Percentiles rank a stretch among this genome's conserved stretches.
Conservation (phyloP, 2,888 invertebrate species). For the Nemoura dubitans region DNA sequence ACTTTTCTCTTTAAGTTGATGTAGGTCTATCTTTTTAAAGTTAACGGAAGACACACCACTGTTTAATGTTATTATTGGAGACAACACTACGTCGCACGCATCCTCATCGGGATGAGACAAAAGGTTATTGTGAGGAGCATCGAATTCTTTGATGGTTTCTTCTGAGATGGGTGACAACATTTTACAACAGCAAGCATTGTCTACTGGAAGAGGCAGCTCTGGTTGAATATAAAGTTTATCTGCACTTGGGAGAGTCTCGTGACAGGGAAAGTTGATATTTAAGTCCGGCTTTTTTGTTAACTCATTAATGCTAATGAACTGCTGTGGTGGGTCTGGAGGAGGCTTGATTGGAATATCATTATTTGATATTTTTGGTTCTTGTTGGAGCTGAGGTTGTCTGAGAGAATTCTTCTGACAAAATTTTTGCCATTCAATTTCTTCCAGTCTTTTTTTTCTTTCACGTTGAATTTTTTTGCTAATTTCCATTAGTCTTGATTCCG, state of each 20-base stretch:
- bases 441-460: slow-evolving; percentile 52
- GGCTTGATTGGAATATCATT: no score
- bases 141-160: neutral
- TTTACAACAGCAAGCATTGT: neutral
- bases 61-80: neutral
- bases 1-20: neutral
- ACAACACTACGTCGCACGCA: neutral
- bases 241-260: no score
- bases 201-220: no score
- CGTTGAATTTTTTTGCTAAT: slow-evolving; percentile 60
- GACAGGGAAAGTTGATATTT: no score
- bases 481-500: slow-evolving; percentile 59
- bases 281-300: no score
- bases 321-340: no score
- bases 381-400: no score
- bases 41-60: neutral
- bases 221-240: no score
- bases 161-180: neutral
- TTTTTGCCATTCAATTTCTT: slow-evolving; percentile 53
- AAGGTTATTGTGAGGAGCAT: neutral
- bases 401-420: neutral
- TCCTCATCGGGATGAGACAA: neutral
- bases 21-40: neutral
- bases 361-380: no score
- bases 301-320: no score